Base-by-base conservation (phyloP, 2,797 vertebrate species). In the Phrynocephalus vlangalii region DNA sequence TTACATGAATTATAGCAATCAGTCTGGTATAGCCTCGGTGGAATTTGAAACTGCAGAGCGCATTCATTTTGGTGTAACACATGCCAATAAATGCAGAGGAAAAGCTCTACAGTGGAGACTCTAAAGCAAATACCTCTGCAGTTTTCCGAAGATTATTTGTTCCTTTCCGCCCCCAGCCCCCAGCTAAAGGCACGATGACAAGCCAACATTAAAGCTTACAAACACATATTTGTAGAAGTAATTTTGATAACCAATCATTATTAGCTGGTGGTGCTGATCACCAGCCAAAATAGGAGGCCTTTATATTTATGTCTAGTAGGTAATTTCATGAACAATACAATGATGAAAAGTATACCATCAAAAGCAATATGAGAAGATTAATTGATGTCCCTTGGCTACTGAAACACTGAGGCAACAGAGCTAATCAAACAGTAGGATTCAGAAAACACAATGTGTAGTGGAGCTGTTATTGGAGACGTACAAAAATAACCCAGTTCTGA, bases 121-220 rank as follows among this genome's bases (percentile, higher is more conserved):
- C 83, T 91, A 93, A 94, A 94, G 94, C 90, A 94, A 93, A 93
- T 87, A 15, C 78, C 88, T 90, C 89, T 94, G 90, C 90, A 91
- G 86, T 86, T 91, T 93, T 91, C 90, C 81, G 92, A 93, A 93
- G 68, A 56, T 83, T 79, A 80, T 82, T 44, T 63, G 75, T 90
- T 89, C 18, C 89, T 90, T 92, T 91, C 48, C 88, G n/a, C 10
- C 33, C 38, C 78, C 86, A 15, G 66, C 70, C 18, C 91, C 79
- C 66, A 93, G 89, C 94, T 94, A 92, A 92, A 92, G 88, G 75
- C 72, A 91, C 87, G 81, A 89, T 20, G 79, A 84, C 30, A 88
- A 30, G 33, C 60, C 77, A 66, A 84, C 73, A 90, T 85, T 72
- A 92, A 93, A 93, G 81, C 86, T 88, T 88, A 87, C 85, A 70